Evolutionary conservation across 2,797 vertebrate genomes (phyloP), one percentile per base, ranked within the genome.

Genomic region (Lagodon rhomboides): DNA sequence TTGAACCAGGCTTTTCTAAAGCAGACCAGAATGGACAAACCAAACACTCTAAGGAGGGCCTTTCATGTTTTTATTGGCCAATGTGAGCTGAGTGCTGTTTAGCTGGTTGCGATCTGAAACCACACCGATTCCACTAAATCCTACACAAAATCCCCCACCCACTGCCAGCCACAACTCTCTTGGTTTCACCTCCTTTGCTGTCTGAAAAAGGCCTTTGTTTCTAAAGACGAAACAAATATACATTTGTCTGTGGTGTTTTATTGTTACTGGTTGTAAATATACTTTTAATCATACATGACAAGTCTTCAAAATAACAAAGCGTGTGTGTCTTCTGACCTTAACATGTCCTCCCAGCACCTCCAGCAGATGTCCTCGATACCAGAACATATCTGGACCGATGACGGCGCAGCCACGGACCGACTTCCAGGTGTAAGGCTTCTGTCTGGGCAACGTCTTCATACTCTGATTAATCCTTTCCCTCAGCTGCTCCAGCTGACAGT

Each of bases 351-450:
- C 91, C 2, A 92, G 91, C 46, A 96, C 87, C 82, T 97, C 96
- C 78, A 96, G 71, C 75, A 98, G 91, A 87, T 95, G 95, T 46
- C 96, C 98, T 73, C 98, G 91, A 85, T 98, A 97, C 97, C 96
- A 98, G 80, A 95, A 7, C 74, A 96, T 97, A 86, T 99, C 98
- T 0, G 97, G 91, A 59, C 97, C 98, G 80, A 96, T 97, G 66
- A 99, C 93, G 23, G 95, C 94, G 84, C 98, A 99, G 59, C 97
- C 96, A 72, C 92, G 92, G 70, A 97, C 97, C 0, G 87, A 95
- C 63, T 95, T 96, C 97, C 98, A 99, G 70, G 92, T 95, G 91
- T 97, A 98, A 30, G 92, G 93, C 78, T 96, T 96, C 85, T 95
- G 93, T 75, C 93, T 93, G 51, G 97, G 96, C 73, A 97, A 90